These are phyloP conservation scores for Papilio xuthus DNA, from an alignment of 1,140 invertebrate species.

Conservation along the genomic window DNA sequence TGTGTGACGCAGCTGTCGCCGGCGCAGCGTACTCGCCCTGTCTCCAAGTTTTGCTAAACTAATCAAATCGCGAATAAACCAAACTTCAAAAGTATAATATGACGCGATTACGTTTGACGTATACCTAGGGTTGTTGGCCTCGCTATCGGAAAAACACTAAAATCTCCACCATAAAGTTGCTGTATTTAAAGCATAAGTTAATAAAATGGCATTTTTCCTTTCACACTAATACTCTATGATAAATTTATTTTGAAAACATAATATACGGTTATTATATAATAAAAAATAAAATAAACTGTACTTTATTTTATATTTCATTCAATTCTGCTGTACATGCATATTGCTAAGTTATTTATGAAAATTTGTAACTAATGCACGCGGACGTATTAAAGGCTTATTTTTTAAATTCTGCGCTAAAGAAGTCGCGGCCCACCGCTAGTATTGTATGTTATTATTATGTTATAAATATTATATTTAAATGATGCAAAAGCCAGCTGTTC, in stretches of 20 bases:
- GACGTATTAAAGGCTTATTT: too few relatives aligned
- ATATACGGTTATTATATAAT: background rate
- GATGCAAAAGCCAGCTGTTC: background rate
- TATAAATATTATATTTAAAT: background rate
- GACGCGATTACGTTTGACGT: constrained; percentile 18
- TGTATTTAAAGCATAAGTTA: background rate
- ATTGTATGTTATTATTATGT: too few relatives aligned
- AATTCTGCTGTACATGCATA: too few relatives aligned
- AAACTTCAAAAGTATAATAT: constrained; percentile 42
- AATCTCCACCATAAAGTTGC: constrained; percentile 12
- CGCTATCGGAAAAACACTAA: constrained; percentile 43
- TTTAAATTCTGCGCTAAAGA: too few relatives aligned
- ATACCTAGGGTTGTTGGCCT: constrained; percentile 15
- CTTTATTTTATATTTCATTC: too few relatives aligned
- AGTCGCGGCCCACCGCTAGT: background rate
- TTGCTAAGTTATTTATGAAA: too few relatives aligned
- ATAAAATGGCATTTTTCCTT: background rate
- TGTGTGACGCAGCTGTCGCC: constrained; percentile 39
- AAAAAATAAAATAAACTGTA: too few relatives aligned
- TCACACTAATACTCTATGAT: background rate
- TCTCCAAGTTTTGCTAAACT: constrained; percentile 1
- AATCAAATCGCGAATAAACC: constrained; percentile 39
- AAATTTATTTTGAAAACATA: background rate
- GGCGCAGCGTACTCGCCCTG: background rate
- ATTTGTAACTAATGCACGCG: too few relatives aligned